Evolutionary conservation across 1,140 invertebrate genomes (phyloP).

Genomic region (Ceratosolen solmsi): DNA sequence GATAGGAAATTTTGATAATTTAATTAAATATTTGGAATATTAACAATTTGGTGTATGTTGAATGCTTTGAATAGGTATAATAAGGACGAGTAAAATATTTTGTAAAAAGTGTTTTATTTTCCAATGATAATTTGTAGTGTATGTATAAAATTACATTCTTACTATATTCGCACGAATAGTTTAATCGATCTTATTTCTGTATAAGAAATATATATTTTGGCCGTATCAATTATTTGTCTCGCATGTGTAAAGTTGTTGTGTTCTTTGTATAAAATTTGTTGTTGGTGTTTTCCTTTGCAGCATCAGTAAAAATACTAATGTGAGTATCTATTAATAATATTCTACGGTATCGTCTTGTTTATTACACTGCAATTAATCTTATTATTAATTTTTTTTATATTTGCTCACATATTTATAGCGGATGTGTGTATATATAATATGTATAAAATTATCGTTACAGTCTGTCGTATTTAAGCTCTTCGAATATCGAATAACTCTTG

Average conservation of each 20-base stretch:
- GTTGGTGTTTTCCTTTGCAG: conserved; percentile 46
- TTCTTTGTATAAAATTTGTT: conserved; percentile 53
- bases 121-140: conserved; percentile 63
- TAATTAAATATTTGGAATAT: too few relatives aligned
- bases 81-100: conserved; percentile 45
- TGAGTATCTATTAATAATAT: conserved; percentile 60
- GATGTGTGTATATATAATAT: conserved; percentile 58
- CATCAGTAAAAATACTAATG: conserved; percentile 56
- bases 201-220: conserved; percentile 51
- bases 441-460: conserved; percentile 64
- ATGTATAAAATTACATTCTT: conserved; percentile 68
- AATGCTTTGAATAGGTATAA: not conserved
- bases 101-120: conserved; percentile 66
- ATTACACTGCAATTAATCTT: conserved; percentile 59
- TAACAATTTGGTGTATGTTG: too few relatives aligned
- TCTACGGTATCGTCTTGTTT: conserved; percentile 56
- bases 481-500: conserved; percentile 57
- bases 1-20: too few relatives aligned
- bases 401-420: conserved; percentile 57
- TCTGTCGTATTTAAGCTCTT: conserved; percentile 65
- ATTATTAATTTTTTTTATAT: conserved; percentile 52
- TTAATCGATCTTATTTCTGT: conserved; percentile 54
- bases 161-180: conserved; percentile 58
- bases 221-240: conserved; percentile 50
- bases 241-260: conserved; percentile 48